Base-by-base conservation (phyloP, 2,888 invertebrate genomes). In the Stratiomys singularior region DNA sequence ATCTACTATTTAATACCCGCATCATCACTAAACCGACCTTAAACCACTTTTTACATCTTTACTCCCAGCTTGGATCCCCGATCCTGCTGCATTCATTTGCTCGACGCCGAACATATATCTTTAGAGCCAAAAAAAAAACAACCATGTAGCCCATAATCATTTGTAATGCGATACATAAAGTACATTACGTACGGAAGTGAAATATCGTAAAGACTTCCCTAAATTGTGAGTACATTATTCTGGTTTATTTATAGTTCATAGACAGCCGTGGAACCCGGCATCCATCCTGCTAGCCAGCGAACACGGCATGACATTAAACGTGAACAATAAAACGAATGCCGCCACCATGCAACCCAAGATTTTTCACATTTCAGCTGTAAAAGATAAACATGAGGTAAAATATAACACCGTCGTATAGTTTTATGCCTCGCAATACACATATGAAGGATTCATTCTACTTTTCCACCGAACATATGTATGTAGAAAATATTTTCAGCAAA, bases 171-270 rank as follows among this genome's bases (percentile, higher is more conserved):
- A 60, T 21, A 37, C 66, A 60, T 60, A 18, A 60, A 60, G 23
- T 18, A 28, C 63, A 52, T 37, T 37, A 37, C 37, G 52, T 47
- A 69, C 69, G 69, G 69, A 69, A 69, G 69, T 69, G 69, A 69
- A 69, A 47, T 47, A 69, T 46, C 69, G 69, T 69, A 23, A 69
- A 69, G 69, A 69, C 69, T 69, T 69, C 69, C 69, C 46, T 69
- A 46, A 69, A 69, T 69, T 69, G 44, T 21, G 66, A 69, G 69
- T 69, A 46, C 47, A 69, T 69, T 69, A 27, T 37, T 25, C 69
- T 46, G 25, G 9, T 69, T 23, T 69, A 69, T 69, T 69, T 69
- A 69, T 69, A 64, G 67, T 67, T 67, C 67, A 46, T 67, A 47
- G 69, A 69, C 66, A 60, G 58, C 25, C 58, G 64, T 60, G 60